Evolutionary conservation across 2,888 invertebrate genomes (phyloP).

Genomic region (Podabrus alpinus): DNA sequence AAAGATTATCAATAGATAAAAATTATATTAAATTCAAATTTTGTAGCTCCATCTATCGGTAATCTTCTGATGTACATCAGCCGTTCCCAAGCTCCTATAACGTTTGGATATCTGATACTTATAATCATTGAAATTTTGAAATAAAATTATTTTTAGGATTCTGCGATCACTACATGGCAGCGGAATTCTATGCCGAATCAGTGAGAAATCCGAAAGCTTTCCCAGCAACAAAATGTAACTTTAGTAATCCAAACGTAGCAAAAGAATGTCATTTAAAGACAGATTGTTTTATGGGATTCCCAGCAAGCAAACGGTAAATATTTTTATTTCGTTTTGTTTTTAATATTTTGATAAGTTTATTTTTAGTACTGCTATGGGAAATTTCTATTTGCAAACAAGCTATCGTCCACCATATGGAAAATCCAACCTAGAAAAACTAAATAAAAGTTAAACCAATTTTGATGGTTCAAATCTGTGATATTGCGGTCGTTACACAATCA

Average conservation of each 20-base stretch:
- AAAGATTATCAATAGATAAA: too few species aligned
- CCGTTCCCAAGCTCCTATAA: too few species aligned
- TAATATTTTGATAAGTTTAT: neutral
- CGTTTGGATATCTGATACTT: too few species aligned
- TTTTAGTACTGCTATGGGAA: slow-evolving; percentile 43
- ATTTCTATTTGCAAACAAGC: neutral
- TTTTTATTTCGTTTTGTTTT: neutral
- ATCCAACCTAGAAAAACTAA: neutral
- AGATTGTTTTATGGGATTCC: neutral
- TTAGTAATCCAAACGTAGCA: neutral
- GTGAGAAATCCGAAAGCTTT: slow-evolving; percentile 68
- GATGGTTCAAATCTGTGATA: neutral
- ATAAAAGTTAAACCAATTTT: neutral
- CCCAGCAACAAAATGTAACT: slow-evolving; percentile 65
- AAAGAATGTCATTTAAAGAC: neutral
- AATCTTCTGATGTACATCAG: too few species aligned
- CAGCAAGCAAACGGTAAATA: neutral
- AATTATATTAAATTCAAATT: too few species aligned
- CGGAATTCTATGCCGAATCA: slow-evolving; percentile 77
- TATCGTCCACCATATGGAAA: neutral
- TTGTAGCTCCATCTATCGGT: too few species aligned
- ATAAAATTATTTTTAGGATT: slow-evolving; percentile 59
- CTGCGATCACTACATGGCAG: slow-evolving; percentile 79
- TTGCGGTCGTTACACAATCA: too few species aligned
- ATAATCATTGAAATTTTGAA: too few species aligned